Conservation (phyloP, 53 echinoderm and acorn worm species). For the Hippasteria phrygiana region DNA sequence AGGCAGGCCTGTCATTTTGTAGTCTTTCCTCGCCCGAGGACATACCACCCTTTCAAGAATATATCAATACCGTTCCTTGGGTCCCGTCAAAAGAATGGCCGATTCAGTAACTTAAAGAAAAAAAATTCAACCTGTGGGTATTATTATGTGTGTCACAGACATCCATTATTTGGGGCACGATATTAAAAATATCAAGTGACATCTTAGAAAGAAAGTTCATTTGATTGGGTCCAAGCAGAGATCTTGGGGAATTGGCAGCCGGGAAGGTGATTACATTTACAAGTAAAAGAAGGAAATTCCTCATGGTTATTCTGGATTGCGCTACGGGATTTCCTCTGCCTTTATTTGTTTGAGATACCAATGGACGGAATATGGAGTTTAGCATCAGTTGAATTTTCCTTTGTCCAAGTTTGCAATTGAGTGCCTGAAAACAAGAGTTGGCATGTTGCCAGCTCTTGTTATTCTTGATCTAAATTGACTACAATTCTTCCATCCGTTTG, state of each 20-base stretch:
- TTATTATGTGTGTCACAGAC: not conserved
- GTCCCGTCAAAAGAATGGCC: not conserved
- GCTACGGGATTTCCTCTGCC: not conserved
- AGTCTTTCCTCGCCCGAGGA: not conserved
- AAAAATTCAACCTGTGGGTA: not conserved
- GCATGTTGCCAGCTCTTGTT: no score
- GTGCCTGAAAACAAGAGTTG: no score
- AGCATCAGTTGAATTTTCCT: no score
- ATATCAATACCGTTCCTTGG: not conserved
- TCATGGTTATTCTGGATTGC: not conserved
- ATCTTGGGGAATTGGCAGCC: slow-evolving; percentile 19
- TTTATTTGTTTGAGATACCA: no score
- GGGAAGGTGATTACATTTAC: slow-evolving; percentile 26
- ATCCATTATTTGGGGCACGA: not conserved
- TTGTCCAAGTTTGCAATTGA: no score
- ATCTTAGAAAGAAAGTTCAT: not conserved
- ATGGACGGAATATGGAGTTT: no score
- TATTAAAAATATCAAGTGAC: not conserved
- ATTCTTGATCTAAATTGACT: no score
- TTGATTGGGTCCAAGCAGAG: no score
- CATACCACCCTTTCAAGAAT: not conserved
- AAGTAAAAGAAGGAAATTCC: not conserved
- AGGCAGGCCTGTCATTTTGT: not conserved
- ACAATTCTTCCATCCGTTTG: no score
- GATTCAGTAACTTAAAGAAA: slow-evolving; percentile 5